Evolutionary conservation across 2,797 vertebrate genomes (phyloP).

Genomic region (Denticeps clupeoides): DNA sequence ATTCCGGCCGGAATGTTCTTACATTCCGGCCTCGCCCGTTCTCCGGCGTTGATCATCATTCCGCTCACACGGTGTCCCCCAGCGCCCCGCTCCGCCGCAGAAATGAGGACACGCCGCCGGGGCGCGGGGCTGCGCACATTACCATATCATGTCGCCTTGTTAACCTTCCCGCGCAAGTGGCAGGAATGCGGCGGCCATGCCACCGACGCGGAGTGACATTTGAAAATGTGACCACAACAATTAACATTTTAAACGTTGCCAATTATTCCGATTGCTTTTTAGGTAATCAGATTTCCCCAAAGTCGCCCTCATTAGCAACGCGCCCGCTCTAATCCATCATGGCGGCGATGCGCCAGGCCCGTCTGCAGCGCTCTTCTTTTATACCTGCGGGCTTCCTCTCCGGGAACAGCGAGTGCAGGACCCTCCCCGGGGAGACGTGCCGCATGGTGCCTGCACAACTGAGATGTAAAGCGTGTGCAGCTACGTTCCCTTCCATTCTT

Average conservation of each 20-base stretch:
- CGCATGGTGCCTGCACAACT: too few species aligned
- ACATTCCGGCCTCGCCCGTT: neutral
- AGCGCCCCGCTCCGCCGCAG: slow-evolving; percentile 12
- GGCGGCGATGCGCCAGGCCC: too few species aligned
- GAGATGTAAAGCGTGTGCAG: too few species aligned
- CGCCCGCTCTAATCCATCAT: too few species aligned
- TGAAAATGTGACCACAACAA: neutral
- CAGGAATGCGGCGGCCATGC: neutral
- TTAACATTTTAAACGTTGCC: slow-evolving; percentile 1
- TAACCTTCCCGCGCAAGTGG: neutral
- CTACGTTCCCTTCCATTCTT: too few species aligned
- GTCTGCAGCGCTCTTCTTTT: too few species aligned
- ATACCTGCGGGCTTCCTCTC: too few species aligned
- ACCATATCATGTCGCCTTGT: slow-evolving; percentile 18
- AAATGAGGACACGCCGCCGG: slow-evolving; percentile 5
- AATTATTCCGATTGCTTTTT: slow-evolving; percentile 2
- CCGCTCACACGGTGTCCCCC: slow-evolving; percentile 12
- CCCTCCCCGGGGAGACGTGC: too few species aligned
- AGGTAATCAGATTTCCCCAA: neutral
- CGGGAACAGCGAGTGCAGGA: too few species aligned
- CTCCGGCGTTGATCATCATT: slow-evolving; percentile 20
- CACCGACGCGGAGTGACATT: neutral
- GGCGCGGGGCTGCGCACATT: slow-evolving; percentile 4
- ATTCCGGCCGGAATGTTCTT: too few species aligned
- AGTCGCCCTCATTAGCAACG: neutral